A percentile compares a stretch with the other conserved stretches of the same genome.
Evolutionary conservation across 1,140 invertebrate species (phyloP).

Genomic region (Drosophila funebris): DNA sequence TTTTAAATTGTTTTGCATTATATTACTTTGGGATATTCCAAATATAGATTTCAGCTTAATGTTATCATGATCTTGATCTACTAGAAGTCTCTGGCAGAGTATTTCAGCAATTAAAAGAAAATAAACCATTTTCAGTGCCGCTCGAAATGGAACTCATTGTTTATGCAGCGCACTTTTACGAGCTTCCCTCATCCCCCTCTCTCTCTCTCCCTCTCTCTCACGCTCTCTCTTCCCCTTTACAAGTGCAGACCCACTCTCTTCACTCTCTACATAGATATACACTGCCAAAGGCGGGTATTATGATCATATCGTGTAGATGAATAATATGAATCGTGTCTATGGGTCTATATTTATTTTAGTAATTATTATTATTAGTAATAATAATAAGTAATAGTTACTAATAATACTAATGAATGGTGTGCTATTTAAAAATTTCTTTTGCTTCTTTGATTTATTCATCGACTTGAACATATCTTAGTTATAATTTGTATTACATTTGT

Average conservation of each 20-base stretch:
- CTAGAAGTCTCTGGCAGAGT: constrained; percentile 40
- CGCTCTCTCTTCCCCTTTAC: neutral
- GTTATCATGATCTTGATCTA: constrained; percentile 53
- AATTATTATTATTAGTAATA: no score
- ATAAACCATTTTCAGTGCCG: constrained; percentile 26
- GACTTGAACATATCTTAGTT: no score
- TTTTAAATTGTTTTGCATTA: neutral
- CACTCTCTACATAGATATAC: no score
- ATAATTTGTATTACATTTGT: no score
- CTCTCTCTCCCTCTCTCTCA: neutral
- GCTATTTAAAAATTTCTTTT: no score
- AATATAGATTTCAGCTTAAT: constrained; percentile 3
- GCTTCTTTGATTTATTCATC: no score
- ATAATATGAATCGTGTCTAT: no score
- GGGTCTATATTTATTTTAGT: no score
- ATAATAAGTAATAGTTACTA: no score
- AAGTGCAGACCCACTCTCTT: neutral
- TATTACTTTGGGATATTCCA: neutral
- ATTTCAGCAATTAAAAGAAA: constrained; percentile 24
- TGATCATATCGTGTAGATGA: no score
- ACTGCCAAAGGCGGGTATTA: no score
- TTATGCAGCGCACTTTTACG: constrained; percentile 48
- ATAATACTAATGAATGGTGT: no score
- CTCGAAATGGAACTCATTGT: constrained; percentile 38
- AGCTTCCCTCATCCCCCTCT: constrained; percentile 3